Conservation (phyloP, 2,888 invertebrate species). For the Eupithecia vulgata region DNA sequence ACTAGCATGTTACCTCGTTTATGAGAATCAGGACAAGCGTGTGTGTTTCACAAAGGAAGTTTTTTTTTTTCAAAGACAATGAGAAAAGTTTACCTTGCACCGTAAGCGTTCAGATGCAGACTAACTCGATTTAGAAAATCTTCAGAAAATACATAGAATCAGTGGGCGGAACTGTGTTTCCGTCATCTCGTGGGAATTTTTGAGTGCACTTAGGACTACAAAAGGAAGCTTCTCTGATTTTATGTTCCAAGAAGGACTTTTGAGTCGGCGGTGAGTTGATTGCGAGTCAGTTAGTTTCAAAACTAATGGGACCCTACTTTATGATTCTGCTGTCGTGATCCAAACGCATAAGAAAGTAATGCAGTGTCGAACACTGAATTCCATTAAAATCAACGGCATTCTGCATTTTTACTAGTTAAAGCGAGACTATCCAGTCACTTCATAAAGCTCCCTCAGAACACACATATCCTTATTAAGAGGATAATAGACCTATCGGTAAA, state of each 20-base stretch:
- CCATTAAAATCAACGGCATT: too few relatives aligned
- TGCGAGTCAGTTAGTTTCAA: neutral
- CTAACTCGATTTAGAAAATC: constrained; percentile 5
- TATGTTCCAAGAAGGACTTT: neutral
- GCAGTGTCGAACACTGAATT: neutral
- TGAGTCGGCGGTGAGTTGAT: neutral
- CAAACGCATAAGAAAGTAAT: neutral
- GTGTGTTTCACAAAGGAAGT: constrained; percentile 15
- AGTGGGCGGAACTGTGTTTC: constrained; percentile 12
- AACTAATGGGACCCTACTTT: neutral
- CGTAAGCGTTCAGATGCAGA: neutral
- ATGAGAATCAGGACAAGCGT: constrained; percentile 35
- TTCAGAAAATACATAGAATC: constrained; percentile 18
- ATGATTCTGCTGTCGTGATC: neutral
- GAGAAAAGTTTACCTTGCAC: constrained; percentile 15
- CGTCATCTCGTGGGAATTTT: neutral
- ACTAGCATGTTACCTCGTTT: constrained; percentile 30
- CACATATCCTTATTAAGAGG: too few relatives aligned
- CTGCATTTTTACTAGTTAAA: too few relatives aligned
- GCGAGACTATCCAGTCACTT: too few relatives aligned
- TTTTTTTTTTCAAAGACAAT: constrained; percentile 15
- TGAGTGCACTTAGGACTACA: constrained; percentile 3
- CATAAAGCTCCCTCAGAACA: too few relatives aligned
- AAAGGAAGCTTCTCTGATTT: neutral
- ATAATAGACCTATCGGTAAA: too few relatives aligned